Percentiles rank a stretch among this genome's conserved stretches.
Conservation (phyloP, 2,113 vertebrate species). For the Tamias sibiricus region DNA sequence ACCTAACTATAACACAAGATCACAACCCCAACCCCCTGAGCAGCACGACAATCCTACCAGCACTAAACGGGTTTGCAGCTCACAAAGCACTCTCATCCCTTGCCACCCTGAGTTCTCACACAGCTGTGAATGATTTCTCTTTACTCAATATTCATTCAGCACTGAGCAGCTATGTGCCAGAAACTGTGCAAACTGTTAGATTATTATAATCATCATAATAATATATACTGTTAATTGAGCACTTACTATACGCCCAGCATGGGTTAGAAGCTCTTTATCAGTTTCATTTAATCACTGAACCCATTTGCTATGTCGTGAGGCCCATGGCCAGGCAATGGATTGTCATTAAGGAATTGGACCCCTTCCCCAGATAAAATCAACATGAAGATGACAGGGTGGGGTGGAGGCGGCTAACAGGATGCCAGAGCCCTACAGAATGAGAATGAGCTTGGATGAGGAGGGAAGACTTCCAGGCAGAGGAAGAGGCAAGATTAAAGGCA, state of each 20-base stretch:
- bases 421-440: neutral
- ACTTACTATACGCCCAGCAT: neutral
- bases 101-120: neutral
- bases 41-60: neutral
- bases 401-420: neutral
- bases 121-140: neutral
- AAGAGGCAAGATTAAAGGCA: neutral
- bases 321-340: neutral
- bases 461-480: neutral
- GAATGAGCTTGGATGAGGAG: rapidly evolving
- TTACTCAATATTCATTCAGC: neutral
- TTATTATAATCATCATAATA: neutral
- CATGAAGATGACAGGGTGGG: no score
- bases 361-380: no score
- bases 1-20: neutral
- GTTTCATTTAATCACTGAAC: neutral
- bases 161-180: neutral
- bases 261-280: neutral
- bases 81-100: neutral
- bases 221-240: neutral
- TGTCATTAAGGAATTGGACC: neutral
- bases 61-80: neutral
- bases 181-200: neutral
- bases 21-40: neutral
- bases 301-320: neutral